A percentile compares a stretch with the other conserved stretches of the same genome.
Conservation (phyloP, 2,888 invertebrate species). For the Cecidostiba fungosa region DNA sequence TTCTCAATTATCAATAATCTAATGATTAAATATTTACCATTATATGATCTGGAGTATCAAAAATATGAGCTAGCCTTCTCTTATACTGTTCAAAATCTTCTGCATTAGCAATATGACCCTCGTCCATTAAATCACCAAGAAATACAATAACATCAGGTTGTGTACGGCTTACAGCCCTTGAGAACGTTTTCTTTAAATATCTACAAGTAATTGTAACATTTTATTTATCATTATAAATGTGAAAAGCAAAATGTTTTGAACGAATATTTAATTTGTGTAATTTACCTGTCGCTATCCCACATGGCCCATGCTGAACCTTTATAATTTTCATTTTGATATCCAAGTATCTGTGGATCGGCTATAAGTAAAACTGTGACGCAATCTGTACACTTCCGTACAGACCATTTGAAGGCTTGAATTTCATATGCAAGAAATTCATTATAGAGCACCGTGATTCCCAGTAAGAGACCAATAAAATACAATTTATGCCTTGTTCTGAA, state of each 20-base stretch:
- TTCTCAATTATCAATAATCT: not conserved
- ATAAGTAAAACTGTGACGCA: slow-evolving; percentile 87
- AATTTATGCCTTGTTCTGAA: slow-evolving; percentile 72
- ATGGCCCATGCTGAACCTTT: slow-evolving; percentile 87
- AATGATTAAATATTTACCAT: slow-evolving; percentile 69
- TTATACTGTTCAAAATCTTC: slow-evolving; percentile 89
- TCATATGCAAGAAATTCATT: slow-evolving; percentile 83
- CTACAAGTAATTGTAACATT: slow-evolving; percentile 79
- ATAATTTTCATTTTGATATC: slow-evolving; percentile 87
- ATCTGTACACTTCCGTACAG: slow-evolving; percentile 77
- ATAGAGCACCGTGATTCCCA: slow-evolving; percentile 78
- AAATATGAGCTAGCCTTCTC: slow-evolving; percentile 87
- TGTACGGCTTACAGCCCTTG: slow-evolving; percentile 85
- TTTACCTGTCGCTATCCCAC: slow-evolving; percentile 94
- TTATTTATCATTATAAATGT: not conserved
- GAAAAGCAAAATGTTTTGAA: not conserved
- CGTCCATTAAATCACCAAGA: slow-evolving; percentile 97
- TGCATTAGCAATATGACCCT: slow-evolving; percentile 90
- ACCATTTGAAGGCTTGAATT: slow-evolving; percentile 82
- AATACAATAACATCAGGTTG: slow-evolving; percentile 93
- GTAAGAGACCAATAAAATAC: slow-evolving; percentile 67
- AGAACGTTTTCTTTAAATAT: slow-evolving; percentile 90
- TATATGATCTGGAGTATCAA: slow-evolving; percentile 79
- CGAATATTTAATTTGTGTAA: not conserved
- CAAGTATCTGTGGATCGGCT: slow-evolving; percentile 96